Conservation (phyloP, 2,113 vertebrate genomes). For the Hypocryptadius cinnamomeus region DNA sequence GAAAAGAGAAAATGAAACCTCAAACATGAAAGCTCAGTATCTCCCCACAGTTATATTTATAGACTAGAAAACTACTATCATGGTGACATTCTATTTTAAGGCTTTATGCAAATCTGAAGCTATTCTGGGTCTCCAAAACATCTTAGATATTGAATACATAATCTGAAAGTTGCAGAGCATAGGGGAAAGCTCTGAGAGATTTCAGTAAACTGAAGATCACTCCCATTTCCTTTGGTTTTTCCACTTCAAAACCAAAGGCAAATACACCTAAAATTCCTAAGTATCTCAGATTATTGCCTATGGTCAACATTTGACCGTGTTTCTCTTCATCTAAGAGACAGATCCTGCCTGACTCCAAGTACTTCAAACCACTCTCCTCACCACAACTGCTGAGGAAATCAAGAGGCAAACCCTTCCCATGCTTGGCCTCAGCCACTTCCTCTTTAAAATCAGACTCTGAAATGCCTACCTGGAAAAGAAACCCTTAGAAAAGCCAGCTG, state of each 20-base stretch:
- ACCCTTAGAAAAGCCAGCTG: background rate
- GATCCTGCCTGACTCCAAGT: background rate
- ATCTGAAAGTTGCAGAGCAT: background rate
- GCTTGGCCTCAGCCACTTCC: constrained; percentile 1
- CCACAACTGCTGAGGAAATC: background rate
- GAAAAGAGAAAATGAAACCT: background rate
- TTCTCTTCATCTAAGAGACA: background rate
- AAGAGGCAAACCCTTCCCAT: background rate
- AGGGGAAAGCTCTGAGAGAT: background rate
- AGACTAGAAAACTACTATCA: background rate
- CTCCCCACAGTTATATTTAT: background rate
- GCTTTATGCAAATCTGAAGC: background rate
- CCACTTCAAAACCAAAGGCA: background rate
- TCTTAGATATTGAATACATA: background rate
- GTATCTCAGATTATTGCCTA: background rate
- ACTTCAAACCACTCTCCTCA: background rate
- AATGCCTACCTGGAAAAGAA: background rate
- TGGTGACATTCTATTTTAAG: background rate
- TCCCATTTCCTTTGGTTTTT: background rate
- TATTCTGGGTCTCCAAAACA: background rate
- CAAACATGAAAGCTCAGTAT: rapidly evolving
- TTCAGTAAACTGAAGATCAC: background rate
- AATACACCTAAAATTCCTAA: background rate
- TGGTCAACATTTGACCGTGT: rapidly evolving
- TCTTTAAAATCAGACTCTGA: background rate